Evolutionary conservation across 2,113 vertebrate genomes (phyloP), one percentile per base, ranked within the genome.

Genomic region (Sturnus vulgaris): DNA sequence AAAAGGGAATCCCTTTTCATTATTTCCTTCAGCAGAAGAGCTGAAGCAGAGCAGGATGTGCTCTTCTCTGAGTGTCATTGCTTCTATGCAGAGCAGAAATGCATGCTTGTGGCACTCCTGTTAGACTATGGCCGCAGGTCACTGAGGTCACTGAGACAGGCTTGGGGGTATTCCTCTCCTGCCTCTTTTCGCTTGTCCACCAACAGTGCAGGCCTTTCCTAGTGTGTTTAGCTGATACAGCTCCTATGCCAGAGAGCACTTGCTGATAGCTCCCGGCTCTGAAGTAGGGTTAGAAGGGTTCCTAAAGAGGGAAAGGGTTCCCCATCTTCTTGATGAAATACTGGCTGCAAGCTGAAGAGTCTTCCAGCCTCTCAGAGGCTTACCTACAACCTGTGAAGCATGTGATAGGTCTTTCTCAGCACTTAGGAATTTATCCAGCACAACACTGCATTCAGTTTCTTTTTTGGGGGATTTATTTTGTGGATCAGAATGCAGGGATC

Each of bases 51-150:
- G 20, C 4, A 44, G 28, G 30, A 4, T 66, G 11, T 40, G 12
- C 25, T 72, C 20, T 75, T 76, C 37, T 47, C 25, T 47, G 17
- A 22, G 13, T 15, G 27, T 17, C n/a, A 27, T 17, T 85, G 39
- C 33, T 90, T 53, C 64, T 55, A 3, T 82, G 22, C 39, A 47
- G 35, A 80, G 39, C 42, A 60, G 44, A 40, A 79, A 12, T 8
- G 16, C 2, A 2, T 6, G 9, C n/a, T 61, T 70, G 30, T 35
- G 11, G 10, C 64, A 8, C 35, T 85, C 8, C 31, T 39, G 10
- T 66, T 55, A 52, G n/a, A 15, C 24, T 53, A 2, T 27, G n/a
- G 37, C 27, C 0, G 0, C 12, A 52, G 30, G 8, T 60, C 66
- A 46, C 57, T 35, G 65, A 52, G 4, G 39, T 40, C 16, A 44